phyloP scores from a whole-genome alignment of 1,140 invertebrate genomes.

The Cylas formicarius region DNA sequence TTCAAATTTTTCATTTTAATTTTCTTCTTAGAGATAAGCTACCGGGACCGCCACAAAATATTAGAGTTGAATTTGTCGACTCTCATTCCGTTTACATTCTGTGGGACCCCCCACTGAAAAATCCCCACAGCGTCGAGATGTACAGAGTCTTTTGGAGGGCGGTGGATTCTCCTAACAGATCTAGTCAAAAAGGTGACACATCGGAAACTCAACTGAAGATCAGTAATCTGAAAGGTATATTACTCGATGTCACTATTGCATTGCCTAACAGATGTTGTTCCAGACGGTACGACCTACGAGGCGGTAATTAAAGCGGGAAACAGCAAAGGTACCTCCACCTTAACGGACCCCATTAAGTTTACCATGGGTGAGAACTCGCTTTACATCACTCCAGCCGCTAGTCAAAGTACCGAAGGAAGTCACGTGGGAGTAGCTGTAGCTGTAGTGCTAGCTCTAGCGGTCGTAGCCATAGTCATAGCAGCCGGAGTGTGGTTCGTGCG shows the following conservation, averaged over 20 bases:
- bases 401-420: constrained; percentile 43
- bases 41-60: constrained; percentile 69
- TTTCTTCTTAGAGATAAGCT: constrained; percentile 50
- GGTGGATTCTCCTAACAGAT: constrained; percentile 36
- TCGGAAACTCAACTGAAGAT: constrained; percentile 60
- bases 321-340: constrained; percentile 64
- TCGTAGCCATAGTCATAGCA: constrained; percentile 55
- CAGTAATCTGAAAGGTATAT: constrained; percentile 50
- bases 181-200: constrained; percentile 50
- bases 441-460: constrained; percentile 55
- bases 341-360: constrained; percentile 65
- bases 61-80: constrained; percentile 55
- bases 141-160: constrained; percentile 63
- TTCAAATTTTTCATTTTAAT: neutral
- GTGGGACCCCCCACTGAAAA: constrained; percentile 73
- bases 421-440: constrained; percentile 57
- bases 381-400: constrained; percentile 55
- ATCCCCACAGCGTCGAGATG: constrained; percentile 72
- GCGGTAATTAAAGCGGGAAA: constrained; percentile 76
- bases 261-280: neutral
- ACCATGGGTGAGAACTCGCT: constrained; percentile 55
- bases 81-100: constrained; percentile 52
- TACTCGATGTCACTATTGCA: constrained; percentile 1
- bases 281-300: constrained; percentile 64
- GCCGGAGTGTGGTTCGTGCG: constrained; percentile 60